phyloP scores from a whole-genome alignment of 2,888 invertebrate species.

The Lasioglossum pauxillum region DNA sequence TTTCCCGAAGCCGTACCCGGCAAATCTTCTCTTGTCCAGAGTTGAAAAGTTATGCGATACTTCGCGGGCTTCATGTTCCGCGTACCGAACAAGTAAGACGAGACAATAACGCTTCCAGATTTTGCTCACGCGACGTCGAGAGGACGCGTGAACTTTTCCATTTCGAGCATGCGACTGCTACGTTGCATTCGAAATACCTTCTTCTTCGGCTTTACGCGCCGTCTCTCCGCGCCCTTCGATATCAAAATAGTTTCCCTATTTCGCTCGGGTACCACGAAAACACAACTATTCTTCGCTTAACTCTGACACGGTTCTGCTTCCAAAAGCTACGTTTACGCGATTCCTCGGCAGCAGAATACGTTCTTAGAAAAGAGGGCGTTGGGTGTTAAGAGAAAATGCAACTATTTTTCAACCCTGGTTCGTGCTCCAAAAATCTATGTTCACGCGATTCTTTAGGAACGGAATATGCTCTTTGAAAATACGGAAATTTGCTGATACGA shows the following conservation, averaged over 20 bases:
- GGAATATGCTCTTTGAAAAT: neutral
- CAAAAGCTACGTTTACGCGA: neutral
- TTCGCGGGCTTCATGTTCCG: conserved; percentile 67
- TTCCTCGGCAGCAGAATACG: neutral
- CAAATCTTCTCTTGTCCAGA: conserved; percentile 57
- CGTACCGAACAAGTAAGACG: conserved; percentile 17
- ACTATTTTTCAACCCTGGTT: neutral
- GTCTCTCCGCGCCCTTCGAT: neutral
- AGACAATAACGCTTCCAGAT: conserved; percentile 9
- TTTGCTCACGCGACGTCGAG: neutral
- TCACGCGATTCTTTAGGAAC: neutral
- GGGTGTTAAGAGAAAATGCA: neutral
- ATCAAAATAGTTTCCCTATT: neutral
- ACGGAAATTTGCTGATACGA: neutral
- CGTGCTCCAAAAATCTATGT: neutral
- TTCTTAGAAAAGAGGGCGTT: neutral
- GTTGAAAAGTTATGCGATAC: conserved; percentile 70
- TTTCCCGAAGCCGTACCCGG: conserved; percentile 67
- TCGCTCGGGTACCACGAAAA: neutral
- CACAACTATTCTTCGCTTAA: neutral
- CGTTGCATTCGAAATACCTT: neutral
- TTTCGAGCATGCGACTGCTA: neutral
- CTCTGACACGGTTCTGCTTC: neutral
- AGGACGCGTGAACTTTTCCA: conserved; percentile 1
- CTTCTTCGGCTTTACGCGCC: neutral